Base-by-base conservation (phyloP, 2,113 vertebrate species). In the Phrynosoma blainvillii region DNA sequence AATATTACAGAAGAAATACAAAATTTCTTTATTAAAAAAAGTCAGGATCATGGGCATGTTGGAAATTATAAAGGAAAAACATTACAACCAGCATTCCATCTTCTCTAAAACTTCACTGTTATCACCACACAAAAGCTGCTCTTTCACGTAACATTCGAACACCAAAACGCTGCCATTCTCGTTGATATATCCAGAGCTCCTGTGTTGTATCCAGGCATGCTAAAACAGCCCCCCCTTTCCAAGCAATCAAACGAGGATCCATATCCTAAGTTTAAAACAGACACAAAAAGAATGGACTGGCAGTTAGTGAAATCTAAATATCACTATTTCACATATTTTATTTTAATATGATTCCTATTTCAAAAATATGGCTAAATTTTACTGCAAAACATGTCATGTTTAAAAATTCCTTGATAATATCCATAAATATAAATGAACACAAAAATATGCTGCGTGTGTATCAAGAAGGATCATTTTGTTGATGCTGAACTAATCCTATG, bases 131-230 rank as follows among this genome's bases (percentile, higher is more conserved):
- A 36, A 99, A 99, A 0, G 98, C 98, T 47, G 99, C 98, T 95
- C 99, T 96, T 92, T 99, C 99, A 4, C 99, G 96, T 9, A 99
- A 91, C 98, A 99, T 98, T 59, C 98, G 96, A 27, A 98, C 98
- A 0, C 99, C 99, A 30, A 99, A 99, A 0, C 98, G 97, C 89
- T 99, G 98, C 98, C 98, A 99, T 84, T 99, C 99, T 65, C 97
- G 96, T 95, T 98, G 99, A 77, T 99, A 98, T 36, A 99, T 98
- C 99, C 99, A 99, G 56, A 99, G 97, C 89, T 99, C 99, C 94
- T 99, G 99, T 0, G 99, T 99, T 13, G 99, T 99, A 91, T 99
- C 99, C 68, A 99, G 94, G 89, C 99, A 99, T 0, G 99, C 98
- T 92, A 99, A 87, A 90, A 99, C 98, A 1, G 98, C 98, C 0